Percentiles rank a stretch among this genome's conserved stretches.
These are phyloP conservation scores for Stenichneumon culpator DNA, from an alignment of 2,888 invertebrate genomes.

Conservation along the genomic window DNA sequence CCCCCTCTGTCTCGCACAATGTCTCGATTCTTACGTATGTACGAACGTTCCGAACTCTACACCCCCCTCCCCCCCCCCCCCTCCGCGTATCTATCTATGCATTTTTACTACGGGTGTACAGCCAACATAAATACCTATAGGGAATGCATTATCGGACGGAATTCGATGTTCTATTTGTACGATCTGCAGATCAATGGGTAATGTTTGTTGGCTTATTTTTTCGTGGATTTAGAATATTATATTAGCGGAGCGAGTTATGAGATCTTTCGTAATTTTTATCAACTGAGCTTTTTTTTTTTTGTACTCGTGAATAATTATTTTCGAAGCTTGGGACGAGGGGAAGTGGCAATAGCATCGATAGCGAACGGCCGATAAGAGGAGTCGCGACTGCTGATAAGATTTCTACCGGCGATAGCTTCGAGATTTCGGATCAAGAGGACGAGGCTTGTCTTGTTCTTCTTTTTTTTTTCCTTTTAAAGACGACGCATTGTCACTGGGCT, in stretches of 20 bases:
- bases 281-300: slow-evolving; percentile 25
- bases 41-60: neutral
- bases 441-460: neutral
- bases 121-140: slow-evolving; percentile 37
- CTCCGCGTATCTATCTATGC: slow-evolving; percentile 11
- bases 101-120: neutral
- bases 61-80: neutral
- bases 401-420: slow-evolving; percentile 24
- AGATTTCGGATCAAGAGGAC: slow-evolving; percentile 13
- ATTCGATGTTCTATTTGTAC: neutral
- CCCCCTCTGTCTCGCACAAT: slow-evolving; percentile 33
- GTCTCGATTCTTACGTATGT: slow-evolving; percentile 43
- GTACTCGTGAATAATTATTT: slow-evolving; percentile 32
- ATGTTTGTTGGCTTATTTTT: neutral
- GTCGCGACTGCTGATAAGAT: slow-evolving; percentile 51
- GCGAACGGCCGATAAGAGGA: slow-evolving; percentile 57
- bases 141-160: neutral
- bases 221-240: neutral
- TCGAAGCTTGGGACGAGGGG: neutral
- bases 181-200: neutral
- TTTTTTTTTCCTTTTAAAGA: slow-evolving; percentile 37
- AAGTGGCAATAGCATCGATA: slow-evolving; percentile 40
- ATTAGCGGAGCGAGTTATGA: too few relatives aligned
- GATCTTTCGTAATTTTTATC: slow-evolving; percentile 4
- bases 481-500: neutral